Evolutionary conservation across 2,113 vertebrate genomes (phyloP), one percentile per base, ranked within the genome.

Genomic region (Odontesthes bonariensis): DNA sequence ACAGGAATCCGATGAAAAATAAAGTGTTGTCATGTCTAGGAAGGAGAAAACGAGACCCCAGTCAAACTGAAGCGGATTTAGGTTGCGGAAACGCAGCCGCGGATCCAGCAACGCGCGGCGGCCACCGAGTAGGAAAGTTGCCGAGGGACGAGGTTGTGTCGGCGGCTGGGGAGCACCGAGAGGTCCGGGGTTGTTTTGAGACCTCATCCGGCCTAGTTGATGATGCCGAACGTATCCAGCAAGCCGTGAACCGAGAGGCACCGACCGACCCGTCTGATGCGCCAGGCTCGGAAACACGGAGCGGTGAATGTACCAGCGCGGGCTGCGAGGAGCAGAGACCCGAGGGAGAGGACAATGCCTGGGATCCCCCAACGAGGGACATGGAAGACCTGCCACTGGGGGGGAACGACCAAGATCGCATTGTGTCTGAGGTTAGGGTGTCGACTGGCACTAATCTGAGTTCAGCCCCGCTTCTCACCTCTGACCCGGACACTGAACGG

Each of bases 381-480:
- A 95, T 95, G 94, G 93, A 95, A 82, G 78, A 88, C 17, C 75
- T 83, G 69, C 69, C 83, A 38, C 73, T 71, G 75, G 73, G 85
- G 85, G 77, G 74, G 62, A 59, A 54, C 59, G 44, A 23, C 42
- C 73, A 47, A 54, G 64, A 57, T 44, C 31, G 47, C 46, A 6
- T 61, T 51, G 70, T 32, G 47, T 69, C 68, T 19, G 76, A 69
- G 52, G 62, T 22, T 17, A 54, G 14, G 46, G 35, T 40, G 22
- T 20, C 74, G 9, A 65, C 55, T 1, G 33, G 68, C 55, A 14
- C 76, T 22, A 47, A 47, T 67, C 14, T 55, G 69, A 79, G 16
- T 7, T 22, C 66, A 17, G 63, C 44, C 46, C 64, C 23, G 22
- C n/a, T 51, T 31, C 44, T 77, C 32, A 55, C 72, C 19, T 40